phyloP scores from a whole-genome alignment of 2,113 vertebrate genomes.

The Seriola dumerili region DNA sequence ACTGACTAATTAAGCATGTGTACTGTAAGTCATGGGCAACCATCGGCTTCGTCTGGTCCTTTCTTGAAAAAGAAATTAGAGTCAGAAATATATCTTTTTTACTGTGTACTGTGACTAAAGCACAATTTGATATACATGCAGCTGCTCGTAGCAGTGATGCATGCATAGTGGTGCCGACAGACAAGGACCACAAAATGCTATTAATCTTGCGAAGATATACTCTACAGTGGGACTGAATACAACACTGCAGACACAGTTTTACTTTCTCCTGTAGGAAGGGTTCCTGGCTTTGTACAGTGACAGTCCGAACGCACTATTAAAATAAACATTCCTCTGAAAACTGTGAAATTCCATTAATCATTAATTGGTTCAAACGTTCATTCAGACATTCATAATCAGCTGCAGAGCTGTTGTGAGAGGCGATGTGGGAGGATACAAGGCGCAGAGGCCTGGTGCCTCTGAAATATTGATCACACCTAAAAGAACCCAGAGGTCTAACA shows the following conservation, averaged over 20 bases:
- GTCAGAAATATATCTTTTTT: not conserved
- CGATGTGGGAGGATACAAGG: slow-evolving; percentile 54
- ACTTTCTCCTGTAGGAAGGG: slow-evolving; percentile 24
- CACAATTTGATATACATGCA: not conserved
- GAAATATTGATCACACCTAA: slow-evolving; percentile 81
- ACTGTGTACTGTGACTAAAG: slow-evolving; percentile 32
- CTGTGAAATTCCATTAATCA: slow-evolving; percentile 70
- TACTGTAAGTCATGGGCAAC: not conserved
- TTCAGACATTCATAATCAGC: slow-evolving; percentile 75
- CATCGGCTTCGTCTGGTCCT: not conserved
- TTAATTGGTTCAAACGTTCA: slow-evolving; percentile 65
- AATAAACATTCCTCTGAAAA: slow-evolving; percentile 67
- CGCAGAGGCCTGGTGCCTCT: slow-evolving; percentile 56
- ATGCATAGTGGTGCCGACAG: slow-evolving; percentile 20
- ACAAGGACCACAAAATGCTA: slow-evolving; percentile 30
- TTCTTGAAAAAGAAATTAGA: slow-evolving; percentile 2
- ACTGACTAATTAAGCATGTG: not conserved
- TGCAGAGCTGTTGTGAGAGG: slow-evolving; percentile 63
- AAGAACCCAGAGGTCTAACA: slow-evolving; percentile 71
- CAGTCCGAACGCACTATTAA: slow-evolving; percentile 66
- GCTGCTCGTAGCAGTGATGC: slow-evolving; percentile 22
- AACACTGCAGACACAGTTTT: slow-evolving; percentile 37
- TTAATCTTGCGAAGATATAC: slow-evolving; percentile 20
- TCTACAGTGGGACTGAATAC: slow-evolving; percentile 28
- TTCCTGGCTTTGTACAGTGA: not conserved